These are phyloP conservation scores for Xylota sylvarum DNA, from an alignment of 2,888 invertebrate genomes.

Conservation along the genomic window DNA sequence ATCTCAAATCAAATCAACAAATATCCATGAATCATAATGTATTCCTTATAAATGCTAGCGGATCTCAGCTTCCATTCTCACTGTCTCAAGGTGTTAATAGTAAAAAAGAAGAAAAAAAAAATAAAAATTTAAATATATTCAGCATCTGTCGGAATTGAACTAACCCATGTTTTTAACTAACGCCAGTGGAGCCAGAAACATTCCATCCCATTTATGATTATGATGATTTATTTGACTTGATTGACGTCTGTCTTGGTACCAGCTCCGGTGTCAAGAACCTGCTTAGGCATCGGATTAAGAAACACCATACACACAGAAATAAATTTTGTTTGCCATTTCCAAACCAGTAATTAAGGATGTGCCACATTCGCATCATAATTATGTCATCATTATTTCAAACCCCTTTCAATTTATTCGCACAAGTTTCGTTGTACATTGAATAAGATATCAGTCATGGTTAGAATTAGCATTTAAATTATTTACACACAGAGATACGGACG, in stretches of 20 bases:
- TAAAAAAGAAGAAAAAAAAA: no score
- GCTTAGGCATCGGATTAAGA: constrained; percentile 3
- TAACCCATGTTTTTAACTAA: neutral
- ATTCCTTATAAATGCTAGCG: no score
- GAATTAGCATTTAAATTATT: constrained; percentile 27
- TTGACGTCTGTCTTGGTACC: neutral
- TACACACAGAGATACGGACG: neutral
- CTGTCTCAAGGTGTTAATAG: neutral
- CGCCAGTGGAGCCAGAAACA: neutral
- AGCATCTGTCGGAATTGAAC: neutral
- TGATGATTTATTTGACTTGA: constrained; percentile 17
- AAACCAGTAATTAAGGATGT: constrained; percentile 54
- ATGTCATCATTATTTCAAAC: constrained; percentile 56
- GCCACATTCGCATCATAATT: constrained; percentile 45
- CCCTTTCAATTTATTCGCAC: constrained; percentile 37
- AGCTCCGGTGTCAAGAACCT: constrained; percentile 17
- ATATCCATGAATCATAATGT: no score
- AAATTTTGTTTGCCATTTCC: neutral
- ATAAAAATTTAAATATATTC: neutral
- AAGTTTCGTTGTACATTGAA: constrained; percentile 6
- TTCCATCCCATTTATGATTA: neutral
- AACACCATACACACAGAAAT: no score
- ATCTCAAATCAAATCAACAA: no score
- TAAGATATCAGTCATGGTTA: constrained; percentile 12
- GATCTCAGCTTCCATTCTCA: no score